phyloP scores from a whole-genome alignment of 2,113 vertebrate genomes.

The Coptodon bakossiorum region DNA sequence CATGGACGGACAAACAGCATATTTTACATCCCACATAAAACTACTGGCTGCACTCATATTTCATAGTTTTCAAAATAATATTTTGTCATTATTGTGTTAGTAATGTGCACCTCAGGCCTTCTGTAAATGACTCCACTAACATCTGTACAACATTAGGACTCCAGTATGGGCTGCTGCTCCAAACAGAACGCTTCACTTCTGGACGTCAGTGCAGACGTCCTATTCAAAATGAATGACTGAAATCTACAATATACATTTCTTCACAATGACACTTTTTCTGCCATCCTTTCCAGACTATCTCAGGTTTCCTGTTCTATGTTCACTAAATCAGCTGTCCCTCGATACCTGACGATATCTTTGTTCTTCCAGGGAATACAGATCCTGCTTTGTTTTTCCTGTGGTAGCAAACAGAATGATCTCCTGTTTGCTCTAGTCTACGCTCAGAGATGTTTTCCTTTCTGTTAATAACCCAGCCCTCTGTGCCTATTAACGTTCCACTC shows the following conservation, averaged over 20 bases:
- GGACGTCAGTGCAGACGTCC: rapidly evolving
- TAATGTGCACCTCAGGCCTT: background rate
- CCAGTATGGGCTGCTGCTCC: background rate
- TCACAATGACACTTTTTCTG: background rate
- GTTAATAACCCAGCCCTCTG: background rate
- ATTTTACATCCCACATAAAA: background rate
- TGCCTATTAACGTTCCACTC: background rate
- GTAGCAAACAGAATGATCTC: background rate
- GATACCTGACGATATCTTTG: background rate
- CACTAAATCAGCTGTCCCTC: background rate
- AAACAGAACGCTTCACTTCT: background rate
- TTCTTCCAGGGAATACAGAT: background rate
- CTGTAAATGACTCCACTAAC: background rate
- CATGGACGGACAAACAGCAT: background rate
- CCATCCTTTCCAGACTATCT: background rate
- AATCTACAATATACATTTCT: background rate
- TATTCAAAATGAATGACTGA: background rate
- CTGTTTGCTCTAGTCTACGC: background rate
- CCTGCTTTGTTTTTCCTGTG: background rate
- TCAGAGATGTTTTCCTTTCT: background rate
- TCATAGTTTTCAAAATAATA: background rate
- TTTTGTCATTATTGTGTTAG: background rate
- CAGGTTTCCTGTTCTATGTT: background rate
- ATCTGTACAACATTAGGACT: background rate
- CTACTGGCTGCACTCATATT: background rate